Conservation (phyloP, 2,888 invertebrate genomes). For the Papilio elwesi region DNA sequence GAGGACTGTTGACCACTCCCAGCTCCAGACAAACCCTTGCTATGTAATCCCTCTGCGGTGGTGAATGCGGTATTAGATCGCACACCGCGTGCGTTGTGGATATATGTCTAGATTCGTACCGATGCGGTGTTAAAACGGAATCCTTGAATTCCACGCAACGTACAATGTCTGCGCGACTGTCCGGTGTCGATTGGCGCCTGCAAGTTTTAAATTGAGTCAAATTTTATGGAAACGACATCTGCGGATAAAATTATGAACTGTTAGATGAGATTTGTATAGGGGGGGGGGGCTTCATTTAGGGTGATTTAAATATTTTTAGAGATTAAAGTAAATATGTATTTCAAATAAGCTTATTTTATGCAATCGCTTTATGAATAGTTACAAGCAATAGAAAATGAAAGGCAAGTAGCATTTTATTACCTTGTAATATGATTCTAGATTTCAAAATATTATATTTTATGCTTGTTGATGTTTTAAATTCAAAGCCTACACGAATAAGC, state of each 20-base stretch:
- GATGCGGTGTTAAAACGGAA: constrained; percentile 58
- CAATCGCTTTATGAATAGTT: neutral
- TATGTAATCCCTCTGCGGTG: constrained; percentile 58
- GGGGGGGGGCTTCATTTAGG: neutral
- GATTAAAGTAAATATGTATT: neutral
- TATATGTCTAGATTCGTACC: constrained; percentile 55
- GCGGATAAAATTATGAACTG: no score
- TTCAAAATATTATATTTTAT: no score
- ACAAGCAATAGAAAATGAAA: no score
- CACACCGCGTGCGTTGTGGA: constrained; percentile 65
- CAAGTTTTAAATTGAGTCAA: neutral
- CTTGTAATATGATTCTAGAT: no score
- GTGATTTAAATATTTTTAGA: neutral
- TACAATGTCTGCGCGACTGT: constrained; percentile 78
- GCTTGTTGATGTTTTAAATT: no score
- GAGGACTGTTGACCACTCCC: constrained; percentile 66
- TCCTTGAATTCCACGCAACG: constrained; percentile 77
- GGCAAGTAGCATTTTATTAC: no score
- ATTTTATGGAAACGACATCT: neutral
- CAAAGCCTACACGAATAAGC: no score
- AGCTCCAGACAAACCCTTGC: constrained; percentile 84
- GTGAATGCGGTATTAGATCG: constrained; percentile 70
- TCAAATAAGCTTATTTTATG: neutral
- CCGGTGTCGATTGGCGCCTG: constrained; percentile 68
- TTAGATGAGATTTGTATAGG: no score